These are phyloP conservation scores for Gallinago jamesoni DNA, from an alignment of 2,113 vertebrate species.

Conservation along the genomic window DNA sequence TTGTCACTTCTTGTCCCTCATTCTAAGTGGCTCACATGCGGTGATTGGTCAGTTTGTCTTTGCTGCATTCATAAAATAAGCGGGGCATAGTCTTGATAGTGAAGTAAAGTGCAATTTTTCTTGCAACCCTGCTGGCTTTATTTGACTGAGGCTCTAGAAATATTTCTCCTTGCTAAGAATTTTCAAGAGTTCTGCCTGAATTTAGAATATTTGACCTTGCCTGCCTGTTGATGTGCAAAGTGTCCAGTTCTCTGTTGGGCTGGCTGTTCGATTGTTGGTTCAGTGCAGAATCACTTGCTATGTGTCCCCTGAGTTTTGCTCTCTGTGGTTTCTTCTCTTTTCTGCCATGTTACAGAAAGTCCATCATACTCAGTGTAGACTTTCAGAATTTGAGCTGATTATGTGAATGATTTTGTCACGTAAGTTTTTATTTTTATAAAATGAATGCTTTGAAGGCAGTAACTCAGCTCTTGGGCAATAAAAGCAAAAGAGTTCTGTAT, in stretches of 20 bases:
- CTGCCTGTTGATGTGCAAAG: background rate
- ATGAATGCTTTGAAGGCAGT: background rate
- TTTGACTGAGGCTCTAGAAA: background rate
- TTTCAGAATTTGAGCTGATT: background rate
- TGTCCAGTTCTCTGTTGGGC: background rate
- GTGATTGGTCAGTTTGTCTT: background rate
- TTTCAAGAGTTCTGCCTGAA: background rate
- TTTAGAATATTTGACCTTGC: background rate
- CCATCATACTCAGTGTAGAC: background rate
- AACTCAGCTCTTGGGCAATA: background rate
- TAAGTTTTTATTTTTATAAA: background rate
- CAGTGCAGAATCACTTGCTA: background rate
- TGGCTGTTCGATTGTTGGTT: background rate
- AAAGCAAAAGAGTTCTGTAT: background rate
- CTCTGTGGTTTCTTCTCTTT: background rate
- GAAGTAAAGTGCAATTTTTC: background rate
- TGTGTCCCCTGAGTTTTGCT: background rate
- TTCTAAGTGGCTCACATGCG: background rate
- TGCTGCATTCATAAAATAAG: background rate
- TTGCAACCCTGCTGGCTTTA: background rate
- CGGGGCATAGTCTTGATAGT: background rate
- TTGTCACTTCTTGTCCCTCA: rapidly evolving
- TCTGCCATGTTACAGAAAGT: background rate
- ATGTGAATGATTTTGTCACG: background rate
- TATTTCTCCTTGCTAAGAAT: background rate